Conservation (phyloP, 2,113 vertebrate genomes). For the Gavia stellata region DNA sequence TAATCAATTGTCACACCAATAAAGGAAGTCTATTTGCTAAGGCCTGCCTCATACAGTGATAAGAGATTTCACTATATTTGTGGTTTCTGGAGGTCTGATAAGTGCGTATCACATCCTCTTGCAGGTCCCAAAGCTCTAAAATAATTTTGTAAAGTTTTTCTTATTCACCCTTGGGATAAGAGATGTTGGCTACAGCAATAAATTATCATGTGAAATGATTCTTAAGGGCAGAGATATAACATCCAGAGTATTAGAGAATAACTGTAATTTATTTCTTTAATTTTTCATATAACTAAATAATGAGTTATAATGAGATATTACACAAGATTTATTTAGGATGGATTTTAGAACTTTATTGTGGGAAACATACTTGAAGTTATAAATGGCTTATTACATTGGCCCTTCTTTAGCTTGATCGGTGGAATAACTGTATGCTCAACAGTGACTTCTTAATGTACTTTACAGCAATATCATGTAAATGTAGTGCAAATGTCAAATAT, state of each 20-base stretch:
- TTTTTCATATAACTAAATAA: constrained; percentile 20
- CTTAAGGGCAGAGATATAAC: neutral
- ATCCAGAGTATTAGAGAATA: neutral
- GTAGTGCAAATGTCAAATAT: constrained; percentile 45
- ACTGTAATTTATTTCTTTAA: constrained; percentile 25
- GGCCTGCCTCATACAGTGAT: neutral
- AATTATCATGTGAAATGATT: neutral
- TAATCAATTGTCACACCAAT: neutral
- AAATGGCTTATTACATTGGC: constrained; percentile 32
- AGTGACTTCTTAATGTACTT: constrained; percentile 45
- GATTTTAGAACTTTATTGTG: neutral
- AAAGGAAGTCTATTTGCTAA: neutral
- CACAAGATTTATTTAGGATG: neutral
- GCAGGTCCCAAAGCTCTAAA: constrained; percentile 2
- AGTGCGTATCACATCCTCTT: neutral
- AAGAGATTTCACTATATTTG: neutral
- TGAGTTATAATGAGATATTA: neutral
- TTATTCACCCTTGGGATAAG: neutral
- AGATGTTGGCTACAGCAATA: neutral
- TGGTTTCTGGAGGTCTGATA: neutral
- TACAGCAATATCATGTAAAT: constrained; percentile 63
- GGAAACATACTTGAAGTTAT: constrained; percentile 15
- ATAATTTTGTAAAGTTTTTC: neutral
- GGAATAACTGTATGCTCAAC: neutral
- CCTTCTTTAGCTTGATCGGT: neutral